Conservation (phyloP, 2,888 invertebrate species). For the Acleris holmiana region DNA sequence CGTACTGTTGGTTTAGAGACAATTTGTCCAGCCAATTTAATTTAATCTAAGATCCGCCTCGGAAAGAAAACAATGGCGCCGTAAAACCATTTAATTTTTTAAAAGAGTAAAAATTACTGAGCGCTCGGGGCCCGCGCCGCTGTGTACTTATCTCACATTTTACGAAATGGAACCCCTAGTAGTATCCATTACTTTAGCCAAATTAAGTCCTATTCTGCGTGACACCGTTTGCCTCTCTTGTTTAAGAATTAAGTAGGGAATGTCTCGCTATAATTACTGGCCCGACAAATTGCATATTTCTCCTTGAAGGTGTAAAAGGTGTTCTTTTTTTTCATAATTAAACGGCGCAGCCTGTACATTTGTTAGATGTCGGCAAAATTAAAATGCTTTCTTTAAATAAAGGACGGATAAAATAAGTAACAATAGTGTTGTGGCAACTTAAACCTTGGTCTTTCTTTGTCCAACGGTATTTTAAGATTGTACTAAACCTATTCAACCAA, state of each 20-base stretch:
- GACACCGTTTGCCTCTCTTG: constrained; percentile 67
- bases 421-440: no score
- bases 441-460: no score
- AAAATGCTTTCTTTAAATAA: constrained; percentile 25
- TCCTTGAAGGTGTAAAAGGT: constrained; percentile 30
- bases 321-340: constrained; percentile 34
- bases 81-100: constrained; percentile 42
- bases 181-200: constrained; percentile 69
- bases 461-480: no score
- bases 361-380: constrained; percentile 26
- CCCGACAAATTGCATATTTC: constrained; percentile 59
- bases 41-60: constrained; percentile 35
- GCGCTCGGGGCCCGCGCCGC: constrained; percentile 39
- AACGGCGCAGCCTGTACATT: constrained; percentile 26
- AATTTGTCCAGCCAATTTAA: constrained; percentile 35
- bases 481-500: no score
- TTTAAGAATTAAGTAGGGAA: constrained; percentile 61
- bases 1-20: constrained; percentile 33
- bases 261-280: constrained; percentile 55
- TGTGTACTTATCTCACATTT: constrained; percentile 58
- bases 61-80: constrained; percentile 21
- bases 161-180: constrained; percentile 55
- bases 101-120: constrained; percentile 51
- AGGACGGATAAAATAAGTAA: background rate
- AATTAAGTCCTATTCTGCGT: constrained; percentile 76